These are phyloP conservation scores for Tympanoctomys barrerae DNA, from an alignment of 2,797 vertebrate genomes.

Conservation along the genomic window DNA sequence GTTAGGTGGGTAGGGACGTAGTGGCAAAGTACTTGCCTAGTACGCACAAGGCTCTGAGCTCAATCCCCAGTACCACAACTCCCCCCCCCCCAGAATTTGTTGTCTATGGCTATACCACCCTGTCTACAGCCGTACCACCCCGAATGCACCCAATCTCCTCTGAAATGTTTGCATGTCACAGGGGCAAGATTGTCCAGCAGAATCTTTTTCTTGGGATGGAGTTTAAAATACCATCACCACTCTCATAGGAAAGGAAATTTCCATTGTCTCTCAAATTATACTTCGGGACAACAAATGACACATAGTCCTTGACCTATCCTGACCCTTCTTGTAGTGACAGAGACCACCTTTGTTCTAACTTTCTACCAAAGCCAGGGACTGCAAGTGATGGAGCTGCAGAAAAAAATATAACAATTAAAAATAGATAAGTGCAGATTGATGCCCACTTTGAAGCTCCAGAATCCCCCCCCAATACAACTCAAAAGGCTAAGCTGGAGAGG, in stretches of 20 bases:
- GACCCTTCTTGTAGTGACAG: neutral
- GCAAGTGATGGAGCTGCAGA: neutral
- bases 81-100: no score
- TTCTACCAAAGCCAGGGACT: neutral
- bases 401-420: conserved; percentile 20
- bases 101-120: no score
- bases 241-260: neutral
- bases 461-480: neutral
- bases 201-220: neutral
- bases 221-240: neutral
- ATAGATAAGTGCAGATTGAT: conserved; percentile 9
- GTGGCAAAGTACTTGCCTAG: no score
- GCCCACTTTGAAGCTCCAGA: neutral
- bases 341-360: neutral
- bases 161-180: neutral
- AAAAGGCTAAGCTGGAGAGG: neutral
- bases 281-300: neutral
- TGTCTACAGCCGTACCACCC: no score
- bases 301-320: neutral
- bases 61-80: no score
- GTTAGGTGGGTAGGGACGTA: neutral
- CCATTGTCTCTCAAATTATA: neutral
- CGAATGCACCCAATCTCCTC: no score
- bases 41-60: no score
- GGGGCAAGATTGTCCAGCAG: neutral